These are phyloP conservation scores for Crotalus helleri DNA, from an alignment of 2,113 vertebrate genomes.

Conservation along the genomic window DNA sequence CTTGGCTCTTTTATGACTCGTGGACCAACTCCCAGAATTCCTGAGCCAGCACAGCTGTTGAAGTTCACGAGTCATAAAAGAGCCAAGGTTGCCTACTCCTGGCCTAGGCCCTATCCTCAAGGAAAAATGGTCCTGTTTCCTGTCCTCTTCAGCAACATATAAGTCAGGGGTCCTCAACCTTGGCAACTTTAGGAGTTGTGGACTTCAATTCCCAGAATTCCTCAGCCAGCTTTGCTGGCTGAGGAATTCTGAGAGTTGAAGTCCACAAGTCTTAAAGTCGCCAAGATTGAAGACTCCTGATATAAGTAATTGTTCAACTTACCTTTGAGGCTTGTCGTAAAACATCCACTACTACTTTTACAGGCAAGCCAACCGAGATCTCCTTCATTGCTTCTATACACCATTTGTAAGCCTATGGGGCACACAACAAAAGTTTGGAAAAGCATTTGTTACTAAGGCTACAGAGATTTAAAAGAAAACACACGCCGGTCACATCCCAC, in stretches of 20 bases:
- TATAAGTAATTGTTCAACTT: neutral
- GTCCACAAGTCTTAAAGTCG: no score
- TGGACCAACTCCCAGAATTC: no score
- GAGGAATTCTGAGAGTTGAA: no score
- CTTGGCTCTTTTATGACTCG: no score
- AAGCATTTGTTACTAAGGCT: neutral
- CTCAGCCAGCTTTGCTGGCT: no score
- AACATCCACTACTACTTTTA: slow-evolving; percentile 97
- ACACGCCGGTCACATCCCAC: neutral
- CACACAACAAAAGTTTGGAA: neutral
- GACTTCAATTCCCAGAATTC: no score
- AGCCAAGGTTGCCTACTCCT: no score
- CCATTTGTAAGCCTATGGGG: slow-evolving; percentile 92
- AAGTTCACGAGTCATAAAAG: no score
- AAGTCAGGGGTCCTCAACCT: no score
- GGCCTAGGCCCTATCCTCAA: neutral
- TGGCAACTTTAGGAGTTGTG: no score
- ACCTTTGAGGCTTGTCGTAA: slow-evolving; percentile 98
- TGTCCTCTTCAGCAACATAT: neutral
- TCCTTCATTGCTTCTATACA: slow-evolving; percentile 99
- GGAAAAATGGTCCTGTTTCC: neutral
- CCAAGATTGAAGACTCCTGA: no score
- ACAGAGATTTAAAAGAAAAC: neutral
- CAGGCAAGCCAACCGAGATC: slow-evolving; percentile 89
- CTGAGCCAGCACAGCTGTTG: no score